Base-by-base conservation (phyloP, 2,113 vertebrate species). In the Carettochelys insculpta region DNA sequence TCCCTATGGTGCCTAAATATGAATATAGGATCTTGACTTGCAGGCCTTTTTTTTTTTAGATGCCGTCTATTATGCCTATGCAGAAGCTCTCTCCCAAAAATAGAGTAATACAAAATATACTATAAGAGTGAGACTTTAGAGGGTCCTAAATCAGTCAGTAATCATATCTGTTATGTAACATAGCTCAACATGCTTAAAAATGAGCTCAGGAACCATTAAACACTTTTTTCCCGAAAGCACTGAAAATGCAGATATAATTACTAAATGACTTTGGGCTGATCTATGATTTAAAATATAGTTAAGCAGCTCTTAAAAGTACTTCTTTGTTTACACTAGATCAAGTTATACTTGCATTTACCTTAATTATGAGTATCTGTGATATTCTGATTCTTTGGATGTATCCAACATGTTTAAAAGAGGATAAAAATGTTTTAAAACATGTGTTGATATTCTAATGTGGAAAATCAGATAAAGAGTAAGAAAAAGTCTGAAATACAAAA, bases 151-250 rank as follows among this genome's bases (percentile, higher is more conserved):
- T 87, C 71, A 77, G 8, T 77, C 87, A 43, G 82, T 80, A 93
- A 96, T 91, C 88, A 1, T 88, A 25, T 83, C 94, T 95, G 87
- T 90, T 27, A 16, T 88, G 92, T 94, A 91, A 17, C 2, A 5
- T 86, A 94, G 92, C 94, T 87, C 95, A 95, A 80, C 9, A 48
- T 92, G 77, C 94, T 84, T 95, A 95, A 95, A 95, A 94, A 93
- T 90, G 91, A 94, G 92, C 92, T 89, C 90, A 95, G 92, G 95
- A 97, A 95, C 94, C 94, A 96, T 96, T 97, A 97, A 96, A 94
- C 31, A 2, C n/a, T 52, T 97, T 95, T 68, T 68, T 97, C 91
- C 94, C 92, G 94, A 95, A 83, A 22, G 83, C 92, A 89, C 89
- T 88, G 87, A 83, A 27, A 94, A 95, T 50, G 87, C 81, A 71